Conservation (phyloP, 2,888 invertebrate genomes). For the Monoplex corrugatus region DNA sequence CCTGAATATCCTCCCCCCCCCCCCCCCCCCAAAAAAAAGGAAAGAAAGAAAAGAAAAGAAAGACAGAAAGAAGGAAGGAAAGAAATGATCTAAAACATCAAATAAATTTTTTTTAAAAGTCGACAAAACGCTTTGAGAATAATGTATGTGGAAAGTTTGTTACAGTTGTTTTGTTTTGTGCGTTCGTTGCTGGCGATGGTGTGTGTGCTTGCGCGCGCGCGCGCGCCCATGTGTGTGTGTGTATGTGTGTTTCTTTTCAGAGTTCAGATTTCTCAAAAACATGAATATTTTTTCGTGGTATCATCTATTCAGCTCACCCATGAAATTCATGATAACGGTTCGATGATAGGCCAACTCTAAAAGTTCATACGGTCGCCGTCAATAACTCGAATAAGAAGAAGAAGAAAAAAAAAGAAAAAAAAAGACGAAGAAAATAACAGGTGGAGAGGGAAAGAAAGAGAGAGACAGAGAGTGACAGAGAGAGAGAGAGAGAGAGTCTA, state of each 20-base stretch:
- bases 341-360: background rate
- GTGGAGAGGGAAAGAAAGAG: slow-evolving; percentile 15
- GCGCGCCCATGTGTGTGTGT: slow-evolving; percentile 14
- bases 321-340: too few relatives aligned
- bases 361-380: background rate
- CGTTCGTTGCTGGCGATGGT: too few relatives aligned
- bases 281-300: too few relatives aligned
- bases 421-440: background rate
- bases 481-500: background rate
- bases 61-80: background rate
- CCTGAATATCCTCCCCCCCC: background rate
- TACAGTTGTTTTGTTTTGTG: background rate
- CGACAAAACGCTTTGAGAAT: too few relatives aligned
- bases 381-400: background rate
- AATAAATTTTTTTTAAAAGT: too few relatives aligned
- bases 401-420: background rate
- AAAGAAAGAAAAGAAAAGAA: background rate
- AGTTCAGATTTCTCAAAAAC: too few relatives aligned
- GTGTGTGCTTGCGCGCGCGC: slow-evolving; percentile 33
- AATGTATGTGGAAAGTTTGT: background rate
- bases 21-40: background rate
- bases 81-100: too few relatives aligned
- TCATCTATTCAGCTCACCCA: background rate
- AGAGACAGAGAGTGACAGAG: background rate
- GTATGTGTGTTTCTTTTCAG: background rate